Percentiles rank a stretch among this genome's conserved stretches.
Conservation (phyloP, 2,888 invertebrate genomes). For the Neria commutata region DNA sequence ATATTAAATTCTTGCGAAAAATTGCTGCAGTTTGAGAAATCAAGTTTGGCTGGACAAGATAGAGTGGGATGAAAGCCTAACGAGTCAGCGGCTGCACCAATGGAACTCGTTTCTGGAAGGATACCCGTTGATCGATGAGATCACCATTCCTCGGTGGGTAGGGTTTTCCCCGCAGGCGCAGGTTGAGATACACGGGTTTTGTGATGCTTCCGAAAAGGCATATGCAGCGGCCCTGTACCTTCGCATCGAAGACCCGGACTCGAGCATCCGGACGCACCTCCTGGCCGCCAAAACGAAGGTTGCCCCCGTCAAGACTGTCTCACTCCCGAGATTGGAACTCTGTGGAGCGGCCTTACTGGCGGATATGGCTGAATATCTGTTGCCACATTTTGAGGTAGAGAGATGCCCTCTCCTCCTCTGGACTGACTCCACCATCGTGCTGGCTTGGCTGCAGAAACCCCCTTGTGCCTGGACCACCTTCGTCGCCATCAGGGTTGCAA, state of each 20-base stretch:
- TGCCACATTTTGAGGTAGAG: neutral
- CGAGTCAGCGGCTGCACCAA: neutral
- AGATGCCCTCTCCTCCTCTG: neutral
- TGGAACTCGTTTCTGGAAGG: constrained; percentile 9
- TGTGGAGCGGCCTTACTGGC: constrained; percentile 17
- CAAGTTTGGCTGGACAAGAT: constrained; percentile 17
- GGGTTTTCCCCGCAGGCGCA: neutral
- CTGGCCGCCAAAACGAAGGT: constrained; percentile 15
- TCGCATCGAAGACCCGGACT: neutral
- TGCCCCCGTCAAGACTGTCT: constrained; percentile 15
- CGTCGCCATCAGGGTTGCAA: neutral
- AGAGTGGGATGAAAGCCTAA: constrained; percentile 16
- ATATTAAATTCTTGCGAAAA: constrained; percentile 22
- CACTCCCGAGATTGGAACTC: constrained; percentile 14
- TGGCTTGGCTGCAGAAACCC: constrained; percentile 13
- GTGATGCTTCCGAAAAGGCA: constrained; percentile 24
- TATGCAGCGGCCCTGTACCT: constrained; percentile 15
- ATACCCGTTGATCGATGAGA: constrained; percentile 2
- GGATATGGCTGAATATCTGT: neutral
- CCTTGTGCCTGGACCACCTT: constrained; percentile 13
- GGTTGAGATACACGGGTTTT: constrained; percentile 20
- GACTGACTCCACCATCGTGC: constrained; percentile 6
- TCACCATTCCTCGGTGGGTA: constrained; percentile 21
- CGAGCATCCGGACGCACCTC: neutral
- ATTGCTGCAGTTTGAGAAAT: constrained; percentile 16